These are phyloP conservation scores for Hydra vulgaris DNA, from an alignment of 30 jellyfish, hydroid and myxozoan genomes.

Conservation along the genomic window DNA sequence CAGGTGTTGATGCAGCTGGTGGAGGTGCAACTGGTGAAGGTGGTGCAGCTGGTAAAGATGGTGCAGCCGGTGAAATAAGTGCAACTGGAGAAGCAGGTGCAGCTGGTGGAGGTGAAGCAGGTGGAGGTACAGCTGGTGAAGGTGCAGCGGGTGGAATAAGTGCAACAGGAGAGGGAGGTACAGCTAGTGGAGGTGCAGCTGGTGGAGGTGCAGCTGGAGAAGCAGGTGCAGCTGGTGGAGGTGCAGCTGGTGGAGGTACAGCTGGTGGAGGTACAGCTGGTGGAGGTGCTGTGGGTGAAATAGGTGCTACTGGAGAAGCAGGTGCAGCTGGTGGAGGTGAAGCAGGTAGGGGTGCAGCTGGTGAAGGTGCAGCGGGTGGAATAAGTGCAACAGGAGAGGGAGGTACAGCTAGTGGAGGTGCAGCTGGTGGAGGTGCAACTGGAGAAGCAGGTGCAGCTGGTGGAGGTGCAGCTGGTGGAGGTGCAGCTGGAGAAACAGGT, in stretches of 20 bases:
- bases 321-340: slow-evolving; percentile 24
- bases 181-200: slow-evolving; percentile 5
- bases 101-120: background rate
- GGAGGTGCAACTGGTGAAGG: slow-evolving; percentile 14
- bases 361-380: slow-evolving; percentile 4
- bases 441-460: slow-evolving; percentile 4
- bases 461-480: slow-evolving; percentile 12
- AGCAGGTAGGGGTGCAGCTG: slow-evolving; percentile 4
- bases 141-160: slow-evolving; percentile 3
- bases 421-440: slow-evolving; percentile 5
- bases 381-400: slow-evolving; percentile 4
- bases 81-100: slow-evolving; percentile 8
- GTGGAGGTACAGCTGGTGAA: slow-evolving; percentile 7
- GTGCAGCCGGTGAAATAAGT: background rate
- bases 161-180: background rate
- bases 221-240: slow-evolving; percentile 3
- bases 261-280: slow-evolving; percentile 19
- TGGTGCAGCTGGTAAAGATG: slow-evolving; percentile 1
- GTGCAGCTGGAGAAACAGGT: slow-evolving; percentile 4
- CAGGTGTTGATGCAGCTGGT: background rate
- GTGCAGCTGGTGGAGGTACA: slow-evolving; percentile 26
- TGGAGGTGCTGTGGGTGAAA: slow-evolving; percentile 10
- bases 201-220: background rate
- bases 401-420: background rate
- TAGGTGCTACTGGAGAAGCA: slow-evolving; percentile 19